These are phyloP conservation scores for Acanthopleura granulata DNA, from an alignment of 2,888 invertebrate species.

Conservation along the genomic window DNA sequence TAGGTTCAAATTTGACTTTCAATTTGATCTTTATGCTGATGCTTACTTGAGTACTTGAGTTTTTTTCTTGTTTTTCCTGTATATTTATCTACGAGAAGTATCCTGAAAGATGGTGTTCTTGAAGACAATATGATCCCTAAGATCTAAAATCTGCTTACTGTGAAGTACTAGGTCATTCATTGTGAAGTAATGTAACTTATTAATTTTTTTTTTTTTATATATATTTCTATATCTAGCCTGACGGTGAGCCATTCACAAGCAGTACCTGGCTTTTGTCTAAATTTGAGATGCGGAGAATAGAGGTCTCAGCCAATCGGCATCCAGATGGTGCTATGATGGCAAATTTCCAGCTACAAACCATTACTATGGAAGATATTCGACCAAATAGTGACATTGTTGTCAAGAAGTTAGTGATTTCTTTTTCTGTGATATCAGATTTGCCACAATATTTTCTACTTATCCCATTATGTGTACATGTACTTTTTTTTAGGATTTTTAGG, in stretches of 20 bases:
- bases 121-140: too few species aligned
- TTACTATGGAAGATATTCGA: constrained; percentile 81
- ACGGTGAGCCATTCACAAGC: constrained; percentile 71
- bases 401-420: constrained; percentile 58
- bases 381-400: constrained; percentile 74
- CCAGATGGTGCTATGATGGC: constrained; percentile 80
- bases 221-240: constrained; percentile 67
- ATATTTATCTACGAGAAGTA: too few species aligned
- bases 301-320: constrained; percentile 76
- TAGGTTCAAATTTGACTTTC: too few species aligned
- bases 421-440: not conserved
- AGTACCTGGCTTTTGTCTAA: constrained; percentile 73
- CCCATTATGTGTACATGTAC: too few species aligned
- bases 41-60: too few species aligned
- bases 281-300: constrained; percentile 79
- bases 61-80: too few species aligned
- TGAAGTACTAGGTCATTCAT: too few species aligned
- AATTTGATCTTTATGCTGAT: too few species aligned
- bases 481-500: too few species aligned
- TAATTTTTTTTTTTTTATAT: not conserved
- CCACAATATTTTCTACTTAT: not conserved
- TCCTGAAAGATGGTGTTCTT: too few species aligned
- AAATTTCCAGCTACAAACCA: constrained; percentile 79
- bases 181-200: too few species aligned
- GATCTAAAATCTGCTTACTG: too few species aligned